Evolutionary conservation across 2,113 vertebrate genomes (phyloP).

Genomic region (Panthera tigris): DNA sequence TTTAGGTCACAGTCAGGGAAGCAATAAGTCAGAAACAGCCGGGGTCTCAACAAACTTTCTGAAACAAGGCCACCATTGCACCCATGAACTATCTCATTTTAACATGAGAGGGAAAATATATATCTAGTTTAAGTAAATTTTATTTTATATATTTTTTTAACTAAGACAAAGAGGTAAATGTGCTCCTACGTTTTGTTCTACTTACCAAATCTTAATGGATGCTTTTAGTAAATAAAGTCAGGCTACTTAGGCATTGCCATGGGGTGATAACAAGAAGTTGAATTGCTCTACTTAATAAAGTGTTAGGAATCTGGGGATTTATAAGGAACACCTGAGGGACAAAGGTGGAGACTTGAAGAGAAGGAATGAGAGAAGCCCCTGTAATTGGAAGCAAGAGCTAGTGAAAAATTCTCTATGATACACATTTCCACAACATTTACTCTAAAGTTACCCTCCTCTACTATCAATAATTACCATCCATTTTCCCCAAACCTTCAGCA

Average conservation of each 20-base stretch:
- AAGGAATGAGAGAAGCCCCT: neutral
- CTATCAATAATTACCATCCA: neutral
- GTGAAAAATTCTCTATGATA: neutral
- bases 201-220: neutral
- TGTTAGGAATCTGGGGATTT: neutral
- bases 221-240: neutral
- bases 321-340: neutral
- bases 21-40: neutral
- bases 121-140: neutral
- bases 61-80: neutral
- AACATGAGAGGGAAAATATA: neutral
- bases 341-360: neutral
- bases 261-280: neutral
- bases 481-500: neutral
- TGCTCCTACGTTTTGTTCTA: neutral
- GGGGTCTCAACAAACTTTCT: neutral
- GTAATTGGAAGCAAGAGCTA: neutral
- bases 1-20: neutral
- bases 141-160: slow-evolving; percentile 39
- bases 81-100: neutral
- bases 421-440: neutral
- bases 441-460: neutral
- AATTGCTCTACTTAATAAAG: neutral
- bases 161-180: neutral
- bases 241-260: neutral